These are phyloP conservation scores for Toxonevra muliebris DNA, from an alignment of 2,888 invertebrate species.

Conservation along the genomic window DNA sequence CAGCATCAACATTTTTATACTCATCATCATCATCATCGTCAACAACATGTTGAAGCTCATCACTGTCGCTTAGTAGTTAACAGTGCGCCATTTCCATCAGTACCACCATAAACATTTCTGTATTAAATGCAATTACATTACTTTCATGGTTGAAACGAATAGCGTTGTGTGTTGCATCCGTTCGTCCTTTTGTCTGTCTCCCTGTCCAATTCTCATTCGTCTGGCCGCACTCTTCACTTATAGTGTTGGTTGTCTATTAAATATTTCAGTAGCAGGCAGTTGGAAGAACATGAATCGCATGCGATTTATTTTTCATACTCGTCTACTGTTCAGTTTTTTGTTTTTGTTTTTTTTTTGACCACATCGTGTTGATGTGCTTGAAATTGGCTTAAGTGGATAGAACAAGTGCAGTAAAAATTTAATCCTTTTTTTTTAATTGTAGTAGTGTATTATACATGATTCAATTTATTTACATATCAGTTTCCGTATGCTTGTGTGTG, in stretches of 20 bases:
- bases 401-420: not conserved
- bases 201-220: not conserved
- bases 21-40: constrained; percentile 4
- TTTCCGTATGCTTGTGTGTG: not conserved
- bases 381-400: constrained; percentile 2
- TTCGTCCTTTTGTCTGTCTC: not conserved
- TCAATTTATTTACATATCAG: not conserved
- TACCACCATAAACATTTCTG: constrained; percentile 15
- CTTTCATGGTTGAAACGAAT: constrained; percentile 28
- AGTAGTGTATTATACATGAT: not conserved
- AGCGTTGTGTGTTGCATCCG: not conserved
- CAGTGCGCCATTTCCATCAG: not conserved
- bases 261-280: not conserved
- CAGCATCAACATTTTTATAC: constrained; percentile 26
- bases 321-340: not conserved
- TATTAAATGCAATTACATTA: constrained; percentile 35
- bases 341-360: not conserved
- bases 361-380: not conserved
- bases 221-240: not conserved
- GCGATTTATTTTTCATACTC: not conserved
- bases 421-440: not conserved
- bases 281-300: not conserved
- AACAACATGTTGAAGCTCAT: not conserved
- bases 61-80: not conserved
- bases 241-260: not conserved